Evolutionary conservation across 1,140 invertebrate genomes (phyloP), one percentile per base, ranked within the genome.

Genomic region (Dendrolimus punctatus): DNA sequence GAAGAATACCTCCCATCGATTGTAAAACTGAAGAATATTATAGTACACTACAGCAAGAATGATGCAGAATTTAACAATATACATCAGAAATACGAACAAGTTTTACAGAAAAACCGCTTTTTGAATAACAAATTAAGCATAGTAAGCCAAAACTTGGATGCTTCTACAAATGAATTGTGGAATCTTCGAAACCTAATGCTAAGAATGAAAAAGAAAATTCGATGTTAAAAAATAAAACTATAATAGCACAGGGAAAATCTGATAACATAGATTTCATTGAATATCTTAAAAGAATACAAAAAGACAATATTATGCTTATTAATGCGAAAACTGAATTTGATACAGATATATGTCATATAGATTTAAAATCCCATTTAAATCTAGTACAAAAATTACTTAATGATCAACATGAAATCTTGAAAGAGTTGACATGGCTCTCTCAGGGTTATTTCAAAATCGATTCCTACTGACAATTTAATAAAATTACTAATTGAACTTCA

Each of bases 381-480:
- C 57, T 64, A 36, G 65, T 75, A 0, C 61, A 69, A 52, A 64
- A 62, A 10, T 60, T 78, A 49, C 50, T 78, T 10, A 10, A 53
- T 46, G 60, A 71, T 61, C 73, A 78, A 63, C 58, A 73, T 44
- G 48, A 39, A n/a, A 58, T 75, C 46, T 44, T 76, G 44, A 54
- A 55, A 58, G 62, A 66, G 48, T 61, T 76, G 49, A 70, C 23
- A 23, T 23, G 23, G 23, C 23, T 23, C 23, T 23, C 23, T 23
- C 23, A 23, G 23, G 23, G 23, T 23, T 23, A 23, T 23, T 23
- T 23, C 23, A 23, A 23, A 2, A 23, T 23, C 1, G 23, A 23
- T 23, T 23, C 23, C 3, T 23, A 23, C 23, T 23, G 23, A 23
- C 23, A 23, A 23, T 23, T 23, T 23, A 23, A 23, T 23, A 2